phyloP scores from a whole-genome alignment of 2,888 invertebrate species.

The Cetonia aurata region DNA sequence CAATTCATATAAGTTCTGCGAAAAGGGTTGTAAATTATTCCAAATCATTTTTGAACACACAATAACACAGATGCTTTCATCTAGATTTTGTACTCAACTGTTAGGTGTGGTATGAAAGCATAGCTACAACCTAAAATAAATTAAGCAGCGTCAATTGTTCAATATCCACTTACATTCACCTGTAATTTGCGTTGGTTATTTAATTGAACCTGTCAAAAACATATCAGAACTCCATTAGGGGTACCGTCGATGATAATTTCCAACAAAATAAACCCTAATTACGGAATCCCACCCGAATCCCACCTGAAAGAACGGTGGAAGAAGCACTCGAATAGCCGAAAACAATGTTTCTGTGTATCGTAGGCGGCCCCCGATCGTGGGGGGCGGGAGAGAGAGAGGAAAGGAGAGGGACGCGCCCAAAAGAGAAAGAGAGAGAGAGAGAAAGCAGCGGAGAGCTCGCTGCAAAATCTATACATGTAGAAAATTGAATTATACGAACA shows the following conservation, averaged over 20 bases:
- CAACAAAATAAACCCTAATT: constrained; percentile 11
- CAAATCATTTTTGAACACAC: too few species aligned
- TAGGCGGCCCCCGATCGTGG: constrained; percentile 17
- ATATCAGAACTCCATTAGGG: constrained; percentile 10
- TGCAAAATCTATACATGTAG: constrained; percentile 58
- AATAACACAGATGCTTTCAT: too few species aligned
- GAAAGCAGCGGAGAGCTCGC: constrained; percentile 40
- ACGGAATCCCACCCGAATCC: neutral
- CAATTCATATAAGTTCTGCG: too few species aligned
- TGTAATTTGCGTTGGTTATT: neutral
- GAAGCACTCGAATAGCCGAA: constrained; percentile 19
- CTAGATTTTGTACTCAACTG: too few species aligned
- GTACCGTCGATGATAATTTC: constrained; percentile 7
- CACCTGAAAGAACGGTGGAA: neutral
- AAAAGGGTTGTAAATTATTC: too few species aligned
- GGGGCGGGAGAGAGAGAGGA: neutral
- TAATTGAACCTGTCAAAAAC: constrained; percentile 23
- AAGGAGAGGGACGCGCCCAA: neutral
- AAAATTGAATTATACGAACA: constrained; percentile 65
- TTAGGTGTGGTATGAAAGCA: too few species aligned
- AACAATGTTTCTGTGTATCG: constrained; percentile 29
- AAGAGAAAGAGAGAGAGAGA: constrained; percentile 4
- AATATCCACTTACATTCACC: neutral
- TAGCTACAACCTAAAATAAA: too few species aligned
- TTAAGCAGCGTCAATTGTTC: too few species aligned